Conservation (phyloP, 1,140 invertebrate genomes). For the Parasteatoda tepidariorum region DNA sequence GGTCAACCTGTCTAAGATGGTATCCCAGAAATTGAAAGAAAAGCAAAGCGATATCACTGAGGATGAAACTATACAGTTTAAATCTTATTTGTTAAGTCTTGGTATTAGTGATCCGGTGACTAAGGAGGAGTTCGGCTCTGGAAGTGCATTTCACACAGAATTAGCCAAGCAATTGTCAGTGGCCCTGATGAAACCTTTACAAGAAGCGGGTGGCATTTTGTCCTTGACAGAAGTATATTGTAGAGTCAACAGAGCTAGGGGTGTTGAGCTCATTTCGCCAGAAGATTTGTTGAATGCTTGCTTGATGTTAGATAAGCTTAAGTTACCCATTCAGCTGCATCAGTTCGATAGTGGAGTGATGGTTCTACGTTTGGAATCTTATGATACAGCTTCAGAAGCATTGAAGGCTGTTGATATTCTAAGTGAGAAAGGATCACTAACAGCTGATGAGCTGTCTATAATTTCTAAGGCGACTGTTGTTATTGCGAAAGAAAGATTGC, state of each 20-base stretch:
- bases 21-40: conserved; percentile 93
- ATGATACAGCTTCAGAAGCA: conserved; percentile 82
- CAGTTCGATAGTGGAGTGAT: conserved; percentile 91
- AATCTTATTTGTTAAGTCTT: conserved; percentile 94
- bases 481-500: conserved; percentile 86
- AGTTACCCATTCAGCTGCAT: conserved; percentile 76
- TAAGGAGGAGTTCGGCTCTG: conserved; percentile 84
- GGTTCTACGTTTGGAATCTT: conserved; percentile 84
- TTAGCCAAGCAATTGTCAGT: conserved; percentile 87
- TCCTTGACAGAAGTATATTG: conserved; percentile 96
- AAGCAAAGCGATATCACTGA: conserved; percentile 96
- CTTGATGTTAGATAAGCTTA: conserved; percentile 74
- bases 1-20: conserved; percentile 91
- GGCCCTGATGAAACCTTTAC: conserved; percentile 83
- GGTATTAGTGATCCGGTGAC: conserved; percentile 94
- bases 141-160: conserved; percentile 87
- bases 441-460: conserved; percentile 87
- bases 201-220: conserved; percentile 95
- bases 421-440: conserved; percentile 77
- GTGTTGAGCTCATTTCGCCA: conserved; percentile 83
- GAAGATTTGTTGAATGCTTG: conserved; percentile 95
- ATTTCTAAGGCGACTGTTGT: conserved; percentile 85
- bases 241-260: conserved; percentile 82
- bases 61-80: conserved; percentile 96
- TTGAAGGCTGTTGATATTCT: conserved; percentile 79